A percentile compares a stretch with the other conserved stretches of the same genome.
Evolutionary conservation across 2,113 vertebrate genomes (phyloP).

Genomic region (Dolichallabes microphthalmus): DNA sequence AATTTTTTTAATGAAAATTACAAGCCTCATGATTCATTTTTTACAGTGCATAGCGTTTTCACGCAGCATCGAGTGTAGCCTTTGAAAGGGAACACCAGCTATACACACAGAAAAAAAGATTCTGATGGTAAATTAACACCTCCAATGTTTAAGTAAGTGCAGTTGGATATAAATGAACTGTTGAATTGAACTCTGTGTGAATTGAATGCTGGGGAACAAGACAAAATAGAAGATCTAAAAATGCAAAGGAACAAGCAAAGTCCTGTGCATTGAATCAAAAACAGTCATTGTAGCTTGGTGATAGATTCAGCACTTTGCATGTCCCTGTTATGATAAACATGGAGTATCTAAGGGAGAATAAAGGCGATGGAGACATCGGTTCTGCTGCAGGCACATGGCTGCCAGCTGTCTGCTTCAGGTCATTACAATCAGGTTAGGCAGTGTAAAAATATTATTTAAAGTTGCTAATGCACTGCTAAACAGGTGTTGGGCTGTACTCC

Average conservation of each 20-base stretch:
- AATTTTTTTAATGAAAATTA: no score
- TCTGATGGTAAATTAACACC: not conserved
- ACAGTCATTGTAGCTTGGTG: not conserved
- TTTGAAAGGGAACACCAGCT: no score
- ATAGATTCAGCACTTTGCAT: not conserved
- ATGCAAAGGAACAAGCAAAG: not conserved
- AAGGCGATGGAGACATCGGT: constrained; percentile 31
- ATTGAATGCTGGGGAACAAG: not conserved
- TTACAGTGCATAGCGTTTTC: no score
- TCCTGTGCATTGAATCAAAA: not conserved
- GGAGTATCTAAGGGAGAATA: constrained; percentile 1
- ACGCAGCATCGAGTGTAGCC: no score
- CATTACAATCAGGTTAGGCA: constrained; percentile 36
- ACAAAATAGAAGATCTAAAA: not conserved
- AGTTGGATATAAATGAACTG: not conserved
- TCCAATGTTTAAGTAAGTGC: not conserved
- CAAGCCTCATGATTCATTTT: no score
- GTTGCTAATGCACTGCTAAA: constrained; percentile 55
- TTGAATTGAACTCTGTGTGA: not conserved
- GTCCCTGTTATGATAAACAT: not conserved
- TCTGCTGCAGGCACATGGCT: constrained; percentile 7
- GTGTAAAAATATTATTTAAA: constrained; percentile 51
- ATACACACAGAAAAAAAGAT: not conserved
- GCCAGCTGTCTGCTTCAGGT: constrained; percentile 35
- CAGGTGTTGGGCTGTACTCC: constrained; percentile 55